Evolutionary conservation across 1,140 invertebrate genomes (phyloP).

Genomic region (Danaus melanippus): DNA sequence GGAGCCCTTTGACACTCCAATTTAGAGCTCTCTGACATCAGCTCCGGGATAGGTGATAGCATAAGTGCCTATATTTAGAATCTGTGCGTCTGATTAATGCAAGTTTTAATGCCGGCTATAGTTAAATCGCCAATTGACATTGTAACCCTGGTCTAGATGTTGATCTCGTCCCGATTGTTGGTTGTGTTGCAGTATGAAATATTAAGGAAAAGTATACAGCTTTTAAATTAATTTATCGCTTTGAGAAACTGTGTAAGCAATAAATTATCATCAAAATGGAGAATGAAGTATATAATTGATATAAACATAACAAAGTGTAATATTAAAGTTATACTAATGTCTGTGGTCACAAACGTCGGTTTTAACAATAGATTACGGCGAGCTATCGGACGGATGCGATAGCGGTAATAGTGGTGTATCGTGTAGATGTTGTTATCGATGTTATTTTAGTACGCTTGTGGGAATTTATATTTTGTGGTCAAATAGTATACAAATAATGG

Average conservation of each 20-base stretch:
- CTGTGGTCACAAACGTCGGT: conserved; percentile 13
- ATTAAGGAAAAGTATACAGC: conserved; percentile 1
- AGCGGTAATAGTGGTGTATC: conserved; percentile 52
- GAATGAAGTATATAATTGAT: conserved; percentile 1
- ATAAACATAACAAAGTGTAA: background rate
- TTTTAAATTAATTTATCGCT: background rate
- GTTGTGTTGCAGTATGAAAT: conserved; percentile 15
- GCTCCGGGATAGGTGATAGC: conserved; percentile 41
- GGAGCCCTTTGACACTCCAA: conserved; percentile 23
- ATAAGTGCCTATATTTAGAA: conserved; percentile 70
- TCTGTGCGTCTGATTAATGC: conserved; percentile 58
- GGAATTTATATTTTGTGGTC: conserved; percentile 29
- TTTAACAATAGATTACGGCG: conserved; percentile 28
- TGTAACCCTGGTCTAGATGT: conserved; percentile 43
- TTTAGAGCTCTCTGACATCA: conserved; percentile 52
- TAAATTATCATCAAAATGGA: background rate
- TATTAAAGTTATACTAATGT: conserved; percentile 2
- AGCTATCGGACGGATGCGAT: conserved; percentile 45
- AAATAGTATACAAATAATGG: conserved; percentile 1
- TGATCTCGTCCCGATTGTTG: conserved; percentile 19
- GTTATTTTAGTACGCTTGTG: conserved; percentile 19
- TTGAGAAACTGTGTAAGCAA: no score
- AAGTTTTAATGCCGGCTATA: conserved; percentile 47
- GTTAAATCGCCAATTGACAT: conserved; percentile 59
- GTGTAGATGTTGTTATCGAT: conserved; percentile 42